These are phyloP conservation scores for Drosophila melanogaster DNA, from an alignment of 1,140 invertebrate genomes.

Conservation along the genomic window DNA sequence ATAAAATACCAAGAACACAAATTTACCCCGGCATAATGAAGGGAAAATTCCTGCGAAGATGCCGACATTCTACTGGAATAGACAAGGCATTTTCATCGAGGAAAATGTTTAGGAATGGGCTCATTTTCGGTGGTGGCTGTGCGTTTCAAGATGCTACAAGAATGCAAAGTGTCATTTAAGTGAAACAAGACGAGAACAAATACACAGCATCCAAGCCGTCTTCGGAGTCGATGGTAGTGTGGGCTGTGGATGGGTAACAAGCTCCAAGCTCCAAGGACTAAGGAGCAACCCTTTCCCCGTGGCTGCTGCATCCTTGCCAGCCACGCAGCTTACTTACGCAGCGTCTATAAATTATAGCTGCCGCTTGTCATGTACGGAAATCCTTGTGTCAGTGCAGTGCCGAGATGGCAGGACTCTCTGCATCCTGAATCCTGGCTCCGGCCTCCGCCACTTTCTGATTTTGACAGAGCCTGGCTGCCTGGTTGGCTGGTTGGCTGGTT, in stretches of 20 bases:
- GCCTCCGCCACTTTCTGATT: slow-evolving; percentile 30
- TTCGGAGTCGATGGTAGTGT: slow-evolving; percentile 2
- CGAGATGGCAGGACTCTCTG: slow-evolving; percentile 50
- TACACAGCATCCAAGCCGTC: slow-evolving; percentile 46
- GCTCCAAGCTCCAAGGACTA: slow-evolving; percentile 3
- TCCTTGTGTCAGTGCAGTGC: slow-evolving; percentile 79
- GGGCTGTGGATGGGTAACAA: too few species aligned
- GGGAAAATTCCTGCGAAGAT: slow-evolving; percentile 65
- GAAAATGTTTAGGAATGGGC: neutral
- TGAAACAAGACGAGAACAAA: slow-evolving; percentile 82
- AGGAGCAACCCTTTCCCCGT: slow-evolving; percentile 4
- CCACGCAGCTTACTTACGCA: slow-evolving; percentile 76
- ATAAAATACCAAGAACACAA: slow-evolving; percentile 77
- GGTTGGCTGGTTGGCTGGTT: slow-evolving; percentile 3
- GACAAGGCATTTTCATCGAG: neutral
- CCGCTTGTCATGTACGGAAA: slow-evolving; percentile 83
- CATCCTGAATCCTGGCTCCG: neutral
- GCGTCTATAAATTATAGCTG: slow-evolving; percentile 82
- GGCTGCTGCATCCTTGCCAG: slow-evolving; percentile 55
- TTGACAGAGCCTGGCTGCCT: slow-evolving; percentile 60
- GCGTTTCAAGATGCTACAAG: slow-evolving; percentile 72
- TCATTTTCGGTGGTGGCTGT: slow-evolving; percentile 38
- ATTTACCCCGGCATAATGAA: slow-evolving; percentile 74
- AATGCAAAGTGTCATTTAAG: slow-evolving; percentile 82
- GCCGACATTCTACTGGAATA: slow-evolving; percentile 38